These are phyloP conservation scores for Tiaroga cobitis DNA, from an alignment of 2,797 vertebrate species.

Conservation along the genomic window DNA sequence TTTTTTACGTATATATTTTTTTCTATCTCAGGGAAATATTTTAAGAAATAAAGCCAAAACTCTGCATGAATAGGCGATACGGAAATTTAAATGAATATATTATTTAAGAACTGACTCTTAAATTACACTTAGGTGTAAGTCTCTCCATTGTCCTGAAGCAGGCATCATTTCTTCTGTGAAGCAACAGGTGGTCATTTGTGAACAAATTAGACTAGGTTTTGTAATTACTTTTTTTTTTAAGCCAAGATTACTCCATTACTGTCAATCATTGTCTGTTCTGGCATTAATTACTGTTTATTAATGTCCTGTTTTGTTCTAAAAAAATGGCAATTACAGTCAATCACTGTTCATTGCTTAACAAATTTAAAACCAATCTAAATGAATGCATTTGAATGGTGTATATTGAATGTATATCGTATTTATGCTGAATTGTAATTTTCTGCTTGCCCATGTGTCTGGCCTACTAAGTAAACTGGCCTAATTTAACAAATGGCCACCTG, in stretches of 20 bases:
- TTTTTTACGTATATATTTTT: neutral
- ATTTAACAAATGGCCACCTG: conserved; percentile 81
- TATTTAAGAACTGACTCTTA: conserved; percentile 23
- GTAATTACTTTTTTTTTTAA: conserved; percentile 20
- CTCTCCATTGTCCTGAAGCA: conserved; percentile 55
- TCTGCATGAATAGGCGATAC: neutral
- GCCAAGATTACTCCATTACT: conserved; percentile 17
- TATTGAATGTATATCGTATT: conserved; percentile 11
- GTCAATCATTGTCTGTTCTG: conserved; percentile 5
- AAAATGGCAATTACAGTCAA: neutral
- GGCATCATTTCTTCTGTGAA: conserved; percentile 52
- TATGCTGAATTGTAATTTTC: conserved; percentile 54
- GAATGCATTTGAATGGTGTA: neutral
- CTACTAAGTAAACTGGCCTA: conserved; percentile 73
- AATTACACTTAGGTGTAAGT: conserved; percentile 2
- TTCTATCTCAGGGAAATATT: neutral
- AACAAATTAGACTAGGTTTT: conserved; percentile 53
- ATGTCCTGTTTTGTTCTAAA: neutral
- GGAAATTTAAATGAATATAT: neutral
- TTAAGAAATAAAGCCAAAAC: neutral
- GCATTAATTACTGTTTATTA: neutral
- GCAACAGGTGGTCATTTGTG: conserved; percentile 62
- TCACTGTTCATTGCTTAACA: neutral
- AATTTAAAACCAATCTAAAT: neutral
- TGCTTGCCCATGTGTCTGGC: conserved; percentile 69